A percentile compares a stretch with the other conserved stretches of the same genome.
Evolutionary conservation across 2,888 invertebrate species (phyloP).

Genomic region (Amphiduros pacificus): DNA sequence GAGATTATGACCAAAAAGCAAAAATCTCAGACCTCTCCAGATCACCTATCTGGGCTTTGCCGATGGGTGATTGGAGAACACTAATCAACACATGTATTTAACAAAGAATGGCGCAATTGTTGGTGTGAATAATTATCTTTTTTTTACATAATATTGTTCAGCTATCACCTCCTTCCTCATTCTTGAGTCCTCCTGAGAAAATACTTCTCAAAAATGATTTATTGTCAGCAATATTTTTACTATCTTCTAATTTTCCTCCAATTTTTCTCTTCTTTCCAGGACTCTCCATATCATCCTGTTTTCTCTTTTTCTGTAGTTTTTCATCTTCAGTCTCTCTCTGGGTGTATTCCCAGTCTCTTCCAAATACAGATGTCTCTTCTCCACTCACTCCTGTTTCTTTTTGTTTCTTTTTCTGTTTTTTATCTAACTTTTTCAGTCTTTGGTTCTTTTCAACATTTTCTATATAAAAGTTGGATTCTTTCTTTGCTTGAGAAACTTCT

Average conservation of each 20-base stretch:
- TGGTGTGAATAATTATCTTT: too few species aligned
- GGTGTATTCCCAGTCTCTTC: slow-evolving; percentile 30
- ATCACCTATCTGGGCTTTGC: too few species aligned
- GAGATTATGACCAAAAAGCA: too few species aligned
- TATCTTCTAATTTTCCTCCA: background rate
- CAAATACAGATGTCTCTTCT: slow-evolving; percentile 6
- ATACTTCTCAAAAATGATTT: slow-evolving; percentile 40
- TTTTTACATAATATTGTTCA: too few species aligned
- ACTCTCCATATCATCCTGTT: slow-evolving; percentile 14
- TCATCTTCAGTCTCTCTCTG: slow-evolving; percentile 46
- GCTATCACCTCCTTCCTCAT: too few species aligned
- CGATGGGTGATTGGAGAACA: too few species aligned
- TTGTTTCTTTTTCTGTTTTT: slow-evolving; percentile 28
- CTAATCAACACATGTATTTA: too few species aligned
- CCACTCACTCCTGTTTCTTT: slow-evolving; percentile 29
- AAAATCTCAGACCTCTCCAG: too few species aligned
- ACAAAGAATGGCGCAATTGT: too few species aligned
- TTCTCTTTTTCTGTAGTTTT: slow-evolving; percentile 30
- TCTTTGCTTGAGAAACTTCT: slow-evolving; percentile 89
- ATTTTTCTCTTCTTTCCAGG: background rate
- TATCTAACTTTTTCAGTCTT: slow-evolving; percentile 61
- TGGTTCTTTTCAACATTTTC: slow-evolving; percentile 75
- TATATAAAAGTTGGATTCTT: slow-evolving; percentile 85
- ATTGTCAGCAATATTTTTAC: slow-evolving; percentile 12
- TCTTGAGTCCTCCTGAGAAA: slow-evolving; percentile 35